phyloP scores from a whole-genome alignment of 2,113 vertebrate genomes.

The Ailuropoda melanoleuca region DNA sequence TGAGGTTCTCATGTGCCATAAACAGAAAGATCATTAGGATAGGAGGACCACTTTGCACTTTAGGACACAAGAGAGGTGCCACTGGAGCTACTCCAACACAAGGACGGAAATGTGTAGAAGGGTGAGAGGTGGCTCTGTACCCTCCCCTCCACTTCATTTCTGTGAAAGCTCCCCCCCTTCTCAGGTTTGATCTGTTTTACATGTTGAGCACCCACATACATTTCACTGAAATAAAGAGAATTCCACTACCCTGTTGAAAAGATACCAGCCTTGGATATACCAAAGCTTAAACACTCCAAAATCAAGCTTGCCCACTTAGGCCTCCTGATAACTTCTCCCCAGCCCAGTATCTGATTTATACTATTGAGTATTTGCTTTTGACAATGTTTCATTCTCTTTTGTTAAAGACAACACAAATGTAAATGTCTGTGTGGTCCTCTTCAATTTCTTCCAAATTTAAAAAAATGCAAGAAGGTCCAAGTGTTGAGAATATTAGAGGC shows the following conservation, averaged over 20 bases:
- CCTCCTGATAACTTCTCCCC: background rate
- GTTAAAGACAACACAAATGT: background rate
- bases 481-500: background rate
- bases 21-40: background rate
- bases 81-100: fast-evolving
- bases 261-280: background rate
- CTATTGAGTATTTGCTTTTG: background rate
- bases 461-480: background rate
- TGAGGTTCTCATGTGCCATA: background rate
- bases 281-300: background rate
- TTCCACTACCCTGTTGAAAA: background rate
- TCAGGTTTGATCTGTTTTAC: background rate
- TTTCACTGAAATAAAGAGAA: background rate
- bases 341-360: background rate
- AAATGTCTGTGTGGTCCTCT: background rate
- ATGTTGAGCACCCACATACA: background rate
- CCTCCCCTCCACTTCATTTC: background rate
- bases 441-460: background rate
- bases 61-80: background rate
- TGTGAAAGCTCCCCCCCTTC: background rate
- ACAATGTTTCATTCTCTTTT: background rate
- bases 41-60: background rate
- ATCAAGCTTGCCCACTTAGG: background rate
- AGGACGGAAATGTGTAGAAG: background rate
- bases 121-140: too few species aligned